Evolutionary conservation across 1,140 invertebrate genomes (phyloP).

Genomic region (Nomia melanderi): DNA sequence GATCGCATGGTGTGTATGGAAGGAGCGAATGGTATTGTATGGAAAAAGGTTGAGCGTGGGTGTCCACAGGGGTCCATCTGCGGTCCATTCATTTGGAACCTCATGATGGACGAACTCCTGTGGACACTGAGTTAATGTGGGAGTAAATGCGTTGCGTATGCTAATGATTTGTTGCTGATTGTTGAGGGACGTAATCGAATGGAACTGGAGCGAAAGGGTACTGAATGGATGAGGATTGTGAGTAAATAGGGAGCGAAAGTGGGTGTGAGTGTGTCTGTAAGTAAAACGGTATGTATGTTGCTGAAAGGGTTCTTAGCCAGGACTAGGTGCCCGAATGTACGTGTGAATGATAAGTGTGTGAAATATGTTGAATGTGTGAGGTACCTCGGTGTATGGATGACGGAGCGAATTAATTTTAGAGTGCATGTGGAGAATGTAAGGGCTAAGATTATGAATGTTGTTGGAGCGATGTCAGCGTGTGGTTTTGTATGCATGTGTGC

Average conservation of each 20-base stretch:
- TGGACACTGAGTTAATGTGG: background rate
- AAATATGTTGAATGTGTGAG: background rate
- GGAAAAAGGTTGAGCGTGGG: background rate
- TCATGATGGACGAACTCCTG: conserved; percentile 57
- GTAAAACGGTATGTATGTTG: conserved; percentile 14
- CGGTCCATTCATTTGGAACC: conserved; percentile 57
- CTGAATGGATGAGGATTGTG: conserved; percentile 23
- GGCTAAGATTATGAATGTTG: background rate
- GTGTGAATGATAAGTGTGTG: background rate
- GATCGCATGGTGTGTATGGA: background rate
- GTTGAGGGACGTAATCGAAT: conserved; percentile 38
- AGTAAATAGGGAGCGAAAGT: background rate
- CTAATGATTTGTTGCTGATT: conserved; percentile 52
- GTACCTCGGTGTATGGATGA: background rate
- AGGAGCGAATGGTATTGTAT: background rate
- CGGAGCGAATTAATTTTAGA: background rate
- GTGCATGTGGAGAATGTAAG: background rate
- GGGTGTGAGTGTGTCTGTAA: conserved; percentile 18
- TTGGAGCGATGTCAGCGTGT: background rate
- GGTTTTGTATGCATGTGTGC: no score
- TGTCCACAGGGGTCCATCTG: conserved; percentile 46
- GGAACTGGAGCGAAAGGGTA: conserved; percentile 29
- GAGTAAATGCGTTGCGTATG: conserved; percentile 53
- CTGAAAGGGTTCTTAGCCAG: background rate
- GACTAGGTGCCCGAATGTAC: background rate